Evolutionary conservation across 2,888 invertebrate species (phyloP), one percentile per base, ranked within the genome.

Genomic region (Hartigia nigra): DNA sequence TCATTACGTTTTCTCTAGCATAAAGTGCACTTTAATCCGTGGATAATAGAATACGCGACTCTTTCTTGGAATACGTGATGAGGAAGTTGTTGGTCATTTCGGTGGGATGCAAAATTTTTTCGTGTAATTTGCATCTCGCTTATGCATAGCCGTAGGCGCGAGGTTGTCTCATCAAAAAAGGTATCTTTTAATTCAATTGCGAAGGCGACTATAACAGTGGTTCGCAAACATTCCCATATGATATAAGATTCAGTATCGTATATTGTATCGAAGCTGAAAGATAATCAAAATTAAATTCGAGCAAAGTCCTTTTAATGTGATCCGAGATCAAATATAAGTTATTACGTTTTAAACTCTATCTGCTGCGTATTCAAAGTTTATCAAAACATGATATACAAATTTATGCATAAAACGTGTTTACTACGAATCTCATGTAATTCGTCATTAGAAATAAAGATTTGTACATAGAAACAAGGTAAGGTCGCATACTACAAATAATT

Each of bases 131-230:
- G 31, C 36, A n/a, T 31, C 12, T 32, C 35, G 31, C n/a, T n/a
- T 35, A 55, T 39, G 75, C 36, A 36, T 12, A n/a, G 72, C 72
- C 72, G 72, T 35, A 31, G 75, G 75, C 78, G 72, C 23, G 31
- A 69, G 76, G 76, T 70, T 32, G 72, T 76, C 74, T 74, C 78
- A 76, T 79, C 74, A 76, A 76, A 74, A 76, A 79, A 79, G 76
- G 37, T 76, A 37, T 76, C 39, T 74, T 79, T 79, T 76, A 76
- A 79, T 79, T 79, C 78, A 79, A 79, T 79, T 76, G 78, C 36
- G 70, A 69, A 32, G 36, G 76, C 74, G 72, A 76, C 76, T 79
- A 76, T 76, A 55, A 55, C 55, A 55, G 55, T 55, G 55, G 55
- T 55, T 55, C 55, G 55, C 55, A 55, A 55, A 9, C 14, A 23